Conservation (phyloP, 2,888 invertebrate genomes). For the Furcula furcula region DNA sequence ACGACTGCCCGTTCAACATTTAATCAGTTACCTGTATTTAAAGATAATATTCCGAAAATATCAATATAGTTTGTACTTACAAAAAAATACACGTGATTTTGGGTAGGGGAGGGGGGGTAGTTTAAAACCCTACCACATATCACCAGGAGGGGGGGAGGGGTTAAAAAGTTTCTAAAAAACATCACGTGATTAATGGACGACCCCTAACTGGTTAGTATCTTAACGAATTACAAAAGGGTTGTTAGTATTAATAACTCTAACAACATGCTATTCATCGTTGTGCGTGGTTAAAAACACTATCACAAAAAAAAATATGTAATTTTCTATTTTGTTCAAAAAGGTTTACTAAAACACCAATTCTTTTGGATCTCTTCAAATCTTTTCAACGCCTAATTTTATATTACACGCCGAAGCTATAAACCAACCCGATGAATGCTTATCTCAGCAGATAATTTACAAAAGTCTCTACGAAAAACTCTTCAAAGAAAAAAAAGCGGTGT, state of each 20-base stretch:
- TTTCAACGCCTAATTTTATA: conserved; percentile 7
- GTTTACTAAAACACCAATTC: not conserved
- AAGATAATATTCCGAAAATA: no score
- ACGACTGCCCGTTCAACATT: no score
- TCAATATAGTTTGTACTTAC: no score
- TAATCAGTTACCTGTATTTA: no score
- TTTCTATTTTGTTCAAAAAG: conserved; percentile 10
- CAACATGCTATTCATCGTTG: not conserved
- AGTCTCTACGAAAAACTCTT: conserved; percentile 3
- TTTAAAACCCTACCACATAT: no score
- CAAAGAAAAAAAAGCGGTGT: conserved; percentile 7
- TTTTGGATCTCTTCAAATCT: conserved; percentile 11
- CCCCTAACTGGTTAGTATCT: no score
- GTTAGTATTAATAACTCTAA: conserved; percentile 6
- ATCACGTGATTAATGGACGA: no score
- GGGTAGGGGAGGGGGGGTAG: no score
- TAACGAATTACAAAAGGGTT: conserved; percentile 17
- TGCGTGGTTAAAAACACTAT: not conserved
- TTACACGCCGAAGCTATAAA: conserved; percentile 11
- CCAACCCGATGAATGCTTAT: conserved; percentile 13
- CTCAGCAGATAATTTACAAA: conserved; percentile 4
- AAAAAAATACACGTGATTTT: no score
- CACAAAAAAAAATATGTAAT: not conserved
- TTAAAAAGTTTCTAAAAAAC: no score
- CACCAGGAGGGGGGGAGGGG: no score